phyloP scores from a whole-genome alignment of 2,888 invertebrate species.

The Polyommatus iphigenia region DNA sequence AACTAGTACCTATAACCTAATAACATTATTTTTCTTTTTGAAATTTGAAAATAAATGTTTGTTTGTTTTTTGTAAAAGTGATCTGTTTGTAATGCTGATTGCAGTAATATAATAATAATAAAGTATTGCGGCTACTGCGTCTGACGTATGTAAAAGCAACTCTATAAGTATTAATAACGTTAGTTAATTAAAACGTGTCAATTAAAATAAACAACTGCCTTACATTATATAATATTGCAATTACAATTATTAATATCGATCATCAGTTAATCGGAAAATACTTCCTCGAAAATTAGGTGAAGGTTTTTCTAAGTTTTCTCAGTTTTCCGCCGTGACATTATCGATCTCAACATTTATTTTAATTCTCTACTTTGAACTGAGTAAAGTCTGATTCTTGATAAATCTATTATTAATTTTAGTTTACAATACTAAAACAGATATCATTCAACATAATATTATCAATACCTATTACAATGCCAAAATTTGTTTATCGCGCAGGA shows the following conservation, averaged over 20 bases:
- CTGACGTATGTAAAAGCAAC: not conserved
- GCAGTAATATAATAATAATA: not conserved
- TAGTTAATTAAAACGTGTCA: not conserved
- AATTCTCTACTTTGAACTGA: too few species aligned
- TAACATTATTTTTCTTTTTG: too few species aligned
- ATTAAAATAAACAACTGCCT: not conserved
- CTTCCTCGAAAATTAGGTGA: slow-evolving; percentile 27
- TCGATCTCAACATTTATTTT: not conserved
- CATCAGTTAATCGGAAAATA: slow-evolving; percentile 22
- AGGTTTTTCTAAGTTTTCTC: not conserved
- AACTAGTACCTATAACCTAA: too few species aligned
- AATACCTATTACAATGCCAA: too few species aligned
- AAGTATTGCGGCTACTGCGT: not conserved
- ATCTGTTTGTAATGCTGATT: not conserved
- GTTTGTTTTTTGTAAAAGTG: too few species aligned
- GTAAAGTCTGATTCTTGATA: too few species aligned
- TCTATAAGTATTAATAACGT: not conserved
- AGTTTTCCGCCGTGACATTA: not conserved
- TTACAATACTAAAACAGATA: too few species aligned
- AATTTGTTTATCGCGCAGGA: too few species aligned
- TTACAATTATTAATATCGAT: not conserved
- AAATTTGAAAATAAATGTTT: too few species aligned
- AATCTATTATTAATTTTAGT: too few species aligned
- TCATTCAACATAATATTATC: too few species aligned
- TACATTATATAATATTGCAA: not conserved